Evolutionary conservation across 35 echinoderm and acorn worm genomes (phyloP).

Genomic region (Anneissia japonica): DNA sequence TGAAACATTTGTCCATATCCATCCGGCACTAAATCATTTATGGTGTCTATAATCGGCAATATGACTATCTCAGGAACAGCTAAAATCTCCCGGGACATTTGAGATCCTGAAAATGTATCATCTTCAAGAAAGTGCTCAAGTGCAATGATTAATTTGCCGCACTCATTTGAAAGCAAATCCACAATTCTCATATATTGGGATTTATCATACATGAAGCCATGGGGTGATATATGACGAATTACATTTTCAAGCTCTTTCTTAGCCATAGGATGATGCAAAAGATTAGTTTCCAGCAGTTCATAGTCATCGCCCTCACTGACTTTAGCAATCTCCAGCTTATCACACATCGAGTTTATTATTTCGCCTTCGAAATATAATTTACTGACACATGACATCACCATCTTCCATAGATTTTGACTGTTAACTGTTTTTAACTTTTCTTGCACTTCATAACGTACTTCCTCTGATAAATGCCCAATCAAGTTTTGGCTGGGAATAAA

Average conservation of each 20-base stretch:
- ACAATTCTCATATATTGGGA: background rate
- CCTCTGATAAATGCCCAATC: background rate
- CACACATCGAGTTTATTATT: background rate
- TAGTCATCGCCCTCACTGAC: background rate
- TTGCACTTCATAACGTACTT: background rate
- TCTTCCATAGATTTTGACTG: background rate
- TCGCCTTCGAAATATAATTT: background rate
- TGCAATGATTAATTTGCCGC: background rate
- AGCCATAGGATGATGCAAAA: background rate
- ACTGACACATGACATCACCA: background rate
- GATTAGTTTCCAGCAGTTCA: background rate
- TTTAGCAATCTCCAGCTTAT: background rate
- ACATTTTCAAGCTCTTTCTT: background rate
- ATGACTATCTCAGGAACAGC: background rate
- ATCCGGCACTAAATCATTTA: background rate
- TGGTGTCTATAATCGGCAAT: background rate
- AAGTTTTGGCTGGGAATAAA: background rate
- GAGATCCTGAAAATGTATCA: background rate
- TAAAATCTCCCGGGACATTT: too few species aligned
- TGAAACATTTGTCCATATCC: background rate
- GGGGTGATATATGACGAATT: background rate
- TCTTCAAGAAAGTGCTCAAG: too few species aligned
- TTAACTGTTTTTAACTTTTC: background rate
- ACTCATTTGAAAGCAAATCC: background rate
- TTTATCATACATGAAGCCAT: background rate